Evolutionary conservation across 2,113 vertebrate species (phyloP).

Genomic region (Euleptes europaea): DNA sequence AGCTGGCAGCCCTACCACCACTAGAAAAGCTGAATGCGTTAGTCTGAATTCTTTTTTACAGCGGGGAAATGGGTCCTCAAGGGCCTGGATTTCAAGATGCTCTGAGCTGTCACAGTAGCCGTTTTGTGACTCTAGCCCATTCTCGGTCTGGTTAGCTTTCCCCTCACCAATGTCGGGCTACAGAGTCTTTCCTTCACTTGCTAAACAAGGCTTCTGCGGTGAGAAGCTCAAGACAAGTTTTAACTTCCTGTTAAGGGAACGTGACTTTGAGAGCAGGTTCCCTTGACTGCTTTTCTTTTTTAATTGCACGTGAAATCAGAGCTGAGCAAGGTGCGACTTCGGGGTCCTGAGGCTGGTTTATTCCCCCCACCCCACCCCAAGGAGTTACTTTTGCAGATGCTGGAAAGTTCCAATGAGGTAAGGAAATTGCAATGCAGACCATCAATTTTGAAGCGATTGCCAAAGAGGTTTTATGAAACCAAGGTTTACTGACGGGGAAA

Average conservation of each 20-base stretch:
- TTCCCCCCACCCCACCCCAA: neutral
- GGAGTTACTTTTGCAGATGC: neutral
- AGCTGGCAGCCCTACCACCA: too few species aligned
- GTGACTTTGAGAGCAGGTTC: constrained; percentile 6
- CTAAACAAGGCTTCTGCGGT: constrained; percentile 51
- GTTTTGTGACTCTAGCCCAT: too few species aligned
- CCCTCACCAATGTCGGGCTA: neutral
- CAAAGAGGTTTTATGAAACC: too few species aligned
- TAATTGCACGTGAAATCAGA: neutral
- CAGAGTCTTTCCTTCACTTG: neutral
- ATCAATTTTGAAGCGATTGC: too few species aligned
- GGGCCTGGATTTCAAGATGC: too few species aligned
- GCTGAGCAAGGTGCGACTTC: neutral
- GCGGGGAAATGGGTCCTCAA: too few species aligned
- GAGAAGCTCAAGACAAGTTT: neutral
- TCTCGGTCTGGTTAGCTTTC: neutral
- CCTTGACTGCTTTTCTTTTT: neutral
- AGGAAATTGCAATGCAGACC: neutral
- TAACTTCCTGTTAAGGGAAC: constrained; percentile 58
- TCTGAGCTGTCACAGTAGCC: too few species aligned
- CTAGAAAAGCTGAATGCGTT: too few species aligned
- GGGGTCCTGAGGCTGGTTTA: neutral
- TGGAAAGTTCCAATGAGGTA: constrained; percentile 9
- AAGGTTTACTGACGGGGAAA: too few species aligned
- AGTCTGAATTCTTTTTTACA: too few species aligned